Evolutionary conservation across 1,140 invertebrate species (phyloP).

Genomic region (Tigriopus japonicus): DNA sequence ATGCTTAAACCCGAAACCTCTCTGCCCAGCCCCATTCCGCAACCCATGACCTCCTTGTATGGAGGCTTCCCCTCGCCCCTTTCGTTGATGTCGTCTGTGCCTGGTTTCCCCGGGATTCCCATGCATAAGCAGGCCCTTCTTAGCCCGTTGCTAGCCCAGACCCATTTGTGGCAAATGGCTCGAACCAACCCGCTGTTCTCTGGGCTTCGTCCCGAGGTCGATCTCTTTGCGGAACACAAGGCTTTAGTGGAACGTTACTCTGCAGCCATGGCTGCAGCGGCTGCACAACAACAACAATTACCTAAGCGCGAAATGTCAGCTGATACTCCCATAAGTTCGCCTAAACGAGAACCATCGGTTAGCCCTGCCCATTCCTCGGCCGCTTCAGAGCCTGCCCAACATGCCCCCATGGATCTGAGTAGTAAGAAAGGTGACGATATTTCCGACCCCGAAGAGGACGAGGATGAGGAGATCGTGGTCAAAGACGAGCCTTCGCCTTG

Average conservation of each 20-base stretch:
- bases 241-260: constrained; percentile 5
- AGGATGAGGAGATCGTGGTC: background rate
- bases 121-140: constrained; percentile 5
- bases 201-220: background rate
- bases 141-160: constrained; percentile 3
- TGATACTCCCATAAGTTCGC: no score
- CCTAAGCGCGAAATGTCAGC: no score
- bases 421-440: background rate
- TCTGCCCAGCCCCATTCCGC: background rate
- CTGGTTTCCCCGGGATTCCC: background rate
- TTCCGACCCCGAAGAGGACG: background rate
- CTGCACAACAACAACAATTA: background rate
- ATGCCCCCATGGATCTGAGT: background rate
- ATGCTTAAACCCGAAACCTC: background rate
- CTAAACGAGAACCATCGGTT: no score
- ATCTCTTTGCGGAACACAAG: constrained; percentile 9
- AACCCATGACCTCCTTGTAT: background rate
- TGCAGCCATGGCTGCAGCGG: background rate
- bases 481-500: background rate
- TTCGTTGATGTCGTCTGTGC: background rate
- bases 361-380: background rate
- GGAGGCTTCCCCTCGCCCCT: background rate
- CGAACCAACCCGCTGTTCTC: background rate
- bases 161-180: constrained; percentile 7
- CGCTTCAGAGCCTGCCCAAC: background rate